Evolutionary conservation across 2,113 vertebrate genomes (phyloP).

Genomic region (Sinocyclocheilus anophthalmus): DNA sequence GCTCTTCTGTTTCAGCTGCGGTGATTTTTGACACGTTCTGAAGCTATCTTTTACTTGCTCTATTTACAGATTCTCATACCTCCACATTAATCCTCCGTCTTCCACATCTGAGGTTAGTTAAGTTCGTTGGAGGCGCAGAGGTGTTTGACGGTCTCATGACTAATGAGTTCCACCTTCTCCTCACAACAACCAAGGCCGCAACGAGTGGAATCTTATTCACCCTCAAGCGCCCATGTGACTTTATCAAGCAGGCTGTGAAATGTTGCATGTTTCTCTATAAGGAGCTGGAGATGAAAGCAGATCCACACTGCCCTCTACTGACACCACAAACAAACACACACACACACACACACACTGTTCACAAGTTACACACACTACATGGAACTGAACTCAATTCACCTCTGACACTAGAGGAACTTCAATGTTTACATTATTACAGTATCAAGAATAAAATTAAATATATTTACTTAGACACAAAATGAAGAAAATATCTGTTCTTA

Average conservation of each 20-base stretch:
- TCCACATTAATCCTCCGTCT: not conserved
- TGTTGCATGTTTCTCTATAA: not conserved
- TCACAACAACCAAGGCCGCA: too few relatives aligned
- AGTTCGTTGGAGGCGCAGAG: not conserved
- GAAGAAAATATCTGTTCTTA: too few relatives aligned
- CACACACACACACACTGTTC: not conserved
- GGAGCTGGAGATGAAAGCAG: not conserved
- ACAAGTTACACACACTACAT: not conserved
- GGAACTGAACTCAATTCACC: not conserved
- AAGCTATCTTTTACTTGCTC: not conserved
- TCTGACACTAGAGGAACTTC: not conserved
- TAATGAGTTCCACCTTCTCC: slow-evolving; percentile 13
- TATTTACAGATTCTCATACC: not conserved
- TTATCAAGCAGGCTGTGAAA: not conserved
- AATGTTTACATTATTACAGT: not conserved
- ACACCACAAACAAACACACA: not conserved
- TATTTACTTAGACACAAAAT: not conserved
- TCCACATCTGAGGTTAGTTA: not conserved
- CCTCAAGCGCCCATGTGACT: too few relatives aligned
- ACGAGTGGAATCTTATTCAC: too few relatives aligned
- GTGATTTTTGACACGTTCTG: not conserved
- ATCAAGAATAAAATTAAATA: not conserved
- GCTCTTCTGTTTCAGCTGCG: not conserved
- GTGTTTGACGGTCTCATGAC: not conserved
- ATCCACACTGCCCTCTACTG: slow-evolving; percentile 41